These are phyloP conservation scores for Solea solea DNA, from an alignment of 2,113 vertebrate species.

Conservation along the genomic window DNA sequence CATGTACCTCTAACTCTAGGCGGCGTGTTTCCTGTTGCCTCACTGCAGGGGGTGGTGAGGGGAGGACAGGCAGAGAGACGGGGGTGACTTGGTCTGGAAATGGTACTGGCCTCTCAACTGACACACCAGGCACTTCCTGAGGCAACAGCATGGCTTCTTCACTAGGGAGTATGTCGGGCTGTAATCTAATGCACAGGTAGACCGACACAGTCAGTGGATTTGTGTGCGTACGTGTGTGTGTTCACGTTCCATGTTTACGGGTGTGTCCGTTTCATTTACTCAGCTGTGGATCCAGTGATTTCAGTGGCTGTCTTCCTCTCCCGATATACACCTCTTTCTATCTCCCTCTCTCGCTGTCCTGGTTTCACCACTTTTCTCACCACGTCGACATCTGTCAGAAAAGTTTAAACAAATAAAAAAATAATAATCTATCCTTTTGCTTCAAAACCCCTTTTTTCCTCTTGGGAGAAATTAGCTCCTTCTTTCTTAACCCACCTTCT, in stretches of 20 bases:
- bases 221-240: neutral
- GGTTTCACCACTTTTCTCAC: neutral
- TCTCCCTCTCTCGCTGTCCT: constrained; percentile 9
- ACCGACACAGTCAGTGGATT: constrained; percentile 12
- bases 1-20: constrained; percentile 38
- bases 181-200: constrained; percentile 49
- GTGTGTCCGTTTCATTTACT: constrained; percentile 48
- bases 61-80: neutral
- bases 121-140: constrained; percentile 47
- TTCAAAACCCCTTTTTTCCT: neutral
- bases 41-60: constrained; percentile 3
- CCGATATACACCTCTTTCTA: constrained; percentile 7
- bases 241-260: neutral
- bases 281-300: constrained; percentile 44
- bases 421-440: neutral
- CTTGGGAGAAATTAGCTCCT: constrained; percentile 6
- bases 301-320: constrained; percentile 41
- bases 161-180: constrained; percentile 36
- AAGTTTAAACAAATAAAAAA: neutral
- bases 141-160: constrained; percentile 50
- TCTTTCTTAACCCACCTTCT: constrained; percentile 60
- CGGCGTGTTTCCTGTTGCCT: too few species aligned
- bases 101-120: constrained; percentile 18
- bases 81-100: constrained; percentile 58
- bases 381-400: constrained; percentile 21